phyloP scores from a whole-genome alignment of 2,797 vertebrate genomes.

The Tiaroga cobitis region DNA sequence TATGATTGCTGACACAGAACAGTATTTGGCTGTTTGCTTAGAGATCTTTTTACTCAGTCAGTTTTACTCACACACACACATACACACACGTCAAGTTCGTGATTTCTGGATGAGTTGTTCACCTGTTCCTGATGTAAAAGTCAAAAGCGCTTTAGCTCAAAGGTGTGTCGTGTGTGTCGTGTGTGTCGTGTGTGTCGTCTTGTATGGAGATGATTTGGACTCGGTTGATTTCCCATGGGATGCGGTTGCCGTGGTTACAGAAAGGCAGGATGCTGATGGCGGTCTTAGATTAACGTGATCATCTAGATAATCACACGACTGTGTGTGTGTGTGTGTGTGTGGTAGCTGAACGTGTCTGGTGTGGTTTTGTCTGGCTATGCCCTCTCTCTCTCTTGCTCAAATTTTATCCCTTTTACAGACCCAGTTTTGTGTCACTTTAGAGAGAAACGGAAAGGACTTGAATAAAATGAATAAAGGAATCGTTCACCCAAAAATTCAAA shows the following conservation, averaged over 20 bases:
- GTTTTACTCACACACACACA: neutral
- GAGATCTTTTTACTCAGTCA: no score
- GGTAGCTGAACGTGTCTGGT: slow-evolving; percentile 13
- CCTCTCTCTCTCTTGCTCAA: neutral
- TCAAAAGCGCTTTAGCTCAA: neutral
- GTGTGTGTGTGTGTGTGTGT: neutral
- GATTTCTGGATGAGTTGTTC: neutral
- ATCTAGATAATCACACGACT: neutral
- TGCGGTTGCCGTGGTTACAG: slow-evolving; percentile 23
- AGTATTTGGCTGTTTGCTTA: no score
- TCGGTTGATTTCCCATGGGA: slow-evolving; percentile 13
- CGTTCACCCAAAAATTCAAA: neutral
- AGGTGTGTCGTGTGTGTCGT: neutral
- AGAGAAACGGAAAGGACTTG: neutral
- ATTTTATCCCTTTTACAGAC: neutral
- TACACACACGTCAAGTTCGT: neutral
- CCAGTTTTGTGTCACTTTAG: slow-evolving; percentile 15
- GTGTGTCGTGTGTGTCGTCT: neutral
- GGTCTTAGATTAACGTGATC: slow-evolving; percentile 26
- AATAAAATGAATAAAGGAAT: neutral
- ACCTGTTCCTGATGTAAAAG: neutral
- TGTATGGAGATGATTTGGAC: slow-evolving; percentile 16
- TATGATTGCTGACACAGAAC: no score
- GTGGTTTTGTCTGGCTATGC: neutral
- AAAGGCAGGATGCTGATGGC: slow-evolving; percentile 31